Evolutionary conservation across 2,113 vertebrate genomes (phyloP), one percentile per base, ranked within the genome.

Genomic region (Indri indri): DNA sequence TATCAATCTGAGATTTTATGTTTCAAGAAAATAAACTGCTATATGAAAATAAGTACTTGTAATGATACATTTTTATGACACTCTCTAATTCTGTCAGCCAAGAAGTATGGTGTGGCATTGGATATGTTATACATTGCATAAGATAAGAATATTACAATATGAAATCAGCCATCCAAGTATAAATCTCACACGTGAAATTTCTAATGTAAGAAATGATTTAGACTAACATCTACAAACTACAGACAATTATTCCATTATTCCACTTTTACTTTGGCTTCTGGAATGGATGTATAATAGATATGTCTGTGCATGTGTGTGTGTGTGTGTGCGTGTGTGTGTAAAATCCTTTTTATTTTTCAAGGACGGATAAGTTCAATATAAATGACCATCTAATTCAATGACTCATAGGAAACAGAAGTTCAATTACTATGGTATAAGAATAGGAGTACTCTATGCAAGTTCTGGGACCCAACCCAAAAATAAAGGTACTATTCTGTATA

Each of bases 1-100:
- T 82, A 81, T 34, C 34, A 77, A 47, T 93, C 8, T 63, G 68
- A 95, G 37, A 79, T 91, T 94, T 96, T 90, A 88, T 81, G 11
- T 45, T 77, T 30, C 13, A 85, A 66, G 37, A 73, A 88, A 96
- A 90, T 71, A 88, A 90, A 88, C 77, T 93, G 5, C 77, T 14
- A 61, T 93, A 85, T 68, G n/a, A 90, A 90, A 96, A 80, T 82
- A 88, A 92, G 6, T 63, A 13, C 12, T 87, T 86, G 50, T 16
- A 59, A 13, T 59, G 16, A 90, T 80, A 68, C 7, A 66, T 86
- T 96, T 86, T 93, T 90, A 74, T 59, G 42, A 88, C 3, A 88
- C 25, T 59, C 22, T 92, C 32, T 81, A 97, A 74, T 89, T 94
- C 61, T 90, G 8, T 73, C 68, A 87, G 40, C 7, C 22, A 66